These are phyloP conservation scores for Rhabdomys pumilio DNA, from an alignment of 2,797 vertebrate genomes.

Conservation along the genomic window DNA sequence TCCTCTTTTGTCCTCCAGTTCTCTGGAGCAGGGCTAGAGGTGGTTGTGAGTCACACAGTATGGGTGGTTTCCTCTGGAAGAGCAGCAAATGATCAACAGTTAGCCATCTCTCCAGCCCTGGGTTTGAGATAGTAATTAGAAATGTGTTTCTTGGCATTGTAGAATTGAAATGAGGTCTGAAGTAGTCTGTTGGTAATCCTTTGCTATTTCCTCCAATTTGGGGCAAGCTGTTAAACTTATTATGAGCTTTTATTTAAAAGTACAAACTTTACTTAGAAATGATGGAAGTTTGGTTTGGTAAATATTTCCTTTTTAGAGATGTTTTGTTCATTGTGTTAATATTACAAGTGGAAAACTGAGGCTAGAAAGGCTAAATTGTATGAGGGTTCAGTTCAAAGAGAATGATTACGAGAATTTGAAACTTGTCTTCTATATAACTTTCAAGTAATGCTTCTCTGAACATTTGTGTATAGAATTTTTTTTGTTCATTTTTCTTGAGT, in stretches of 20 bases:
- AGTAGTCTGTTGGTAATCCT: neutral
- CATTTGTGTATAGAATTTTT: neutral
- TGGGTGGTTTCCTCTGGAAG: neutral
- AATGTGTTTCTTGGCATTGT: constrained; percentile 23
- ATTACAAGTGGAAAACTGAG: neutral
- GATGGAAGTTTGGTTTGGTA: neutral
- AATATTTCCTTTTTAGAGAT: neutral
- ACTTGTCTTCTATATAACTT: neutral
- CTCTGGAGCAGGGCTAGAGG: neutral
- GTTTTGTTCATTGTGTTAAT: neutral
- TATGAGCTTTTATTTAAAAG: neutral
- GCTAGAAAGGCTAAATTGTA: neutral
- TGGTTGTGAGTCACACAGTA: neutral
- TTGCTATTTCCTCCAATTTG: neutral
- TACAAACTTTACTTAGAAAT: constrained; percentile 2
- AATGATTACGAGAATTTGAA: constrained; percentile 8
- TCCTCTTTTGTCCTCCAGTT: neutral
- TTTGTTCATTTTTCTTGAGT: constrained; percentile 23
- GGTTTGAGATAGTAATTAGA: neutral
- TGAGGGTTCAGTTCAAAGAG: neutral
- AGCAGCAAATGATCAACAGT: neutral
- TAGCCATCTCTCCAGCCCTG: neutral
- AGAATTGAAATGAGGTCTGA: constrained; percentile 17
- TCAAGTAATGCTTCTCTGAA: neutral
- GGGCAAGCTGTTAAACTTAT: constrained; percentile 10